phyloP scores from a whole-genome alignment of 2,888 invertebrate species.

The Merodon equestris region DNA sequence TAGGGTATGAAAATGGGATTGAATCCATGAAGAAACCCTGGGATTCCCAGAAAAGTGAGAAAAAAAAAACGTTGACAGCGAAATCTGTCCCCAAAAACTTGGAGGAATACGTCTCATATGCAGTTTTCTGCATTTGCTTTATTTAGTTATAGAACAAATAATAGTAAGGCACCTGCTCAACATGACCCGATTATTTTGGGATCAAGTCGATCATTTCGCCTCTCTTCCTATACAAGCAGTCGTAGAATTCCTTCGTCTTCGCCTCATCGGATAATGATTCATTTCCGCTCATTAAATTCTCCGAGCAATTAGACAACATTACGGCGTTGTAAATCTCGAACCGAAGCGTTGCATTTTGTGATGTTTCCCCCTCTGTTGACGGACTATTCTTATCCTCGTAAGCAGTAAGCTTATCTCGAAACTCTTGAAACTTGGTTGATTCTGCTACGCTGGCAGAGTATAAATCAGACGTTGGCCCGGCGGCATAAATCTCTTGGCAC shows the following conservation, averaged over 20 bases:
- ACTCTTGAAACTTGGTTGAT: conserved; percentile 27
- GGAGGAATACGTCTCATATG: too few species aligned
- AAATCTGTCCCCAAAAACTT: too few species aligned
- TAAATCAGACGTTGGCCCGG: conserved; percentile 8
- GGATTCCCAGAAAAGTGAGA: too few species aligned
- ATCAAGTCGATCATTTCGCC: conserved; percentile 36
- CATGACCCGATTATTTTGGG: conserved; percentile 41
- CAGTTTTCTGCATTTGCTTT: too few species aligned
- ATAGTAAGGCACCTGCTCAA: too few species aligned
- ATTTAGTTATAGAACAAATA: too few species aligned
- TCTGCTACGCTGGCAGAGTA: conserved; percentile 30
- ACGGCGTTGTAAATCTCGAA: conserved; percentile 31
- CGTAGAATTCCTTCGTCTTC: conserved; percentile 31
- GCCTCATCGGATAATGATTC: conserved; percentile 14
- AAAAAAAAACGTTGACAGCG: too few species aligned
- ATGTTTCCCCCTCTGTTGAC: conserved; percentile 8
- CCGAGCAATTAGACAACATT: conserved; percentile 19
- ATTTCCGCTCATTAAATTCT: conserved; percentile 6
- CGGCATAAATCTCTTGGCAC: conserved; percentile 35
- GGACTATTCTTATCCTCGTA: conserved; percentile 8
- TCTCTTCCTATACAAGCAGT: conserved; percentile 32
- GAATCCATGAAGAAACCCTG: too few species aligned
- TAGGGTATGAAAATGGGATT: too few species aligned
- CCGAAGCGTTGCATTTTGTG: conserved; percentile 14
- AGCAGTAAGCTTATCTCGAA: conserved; percentile 5